Conservation (phyloP, 2,797 vertebrate genomes). For the Tachyglossus aculeatus region DNA sequence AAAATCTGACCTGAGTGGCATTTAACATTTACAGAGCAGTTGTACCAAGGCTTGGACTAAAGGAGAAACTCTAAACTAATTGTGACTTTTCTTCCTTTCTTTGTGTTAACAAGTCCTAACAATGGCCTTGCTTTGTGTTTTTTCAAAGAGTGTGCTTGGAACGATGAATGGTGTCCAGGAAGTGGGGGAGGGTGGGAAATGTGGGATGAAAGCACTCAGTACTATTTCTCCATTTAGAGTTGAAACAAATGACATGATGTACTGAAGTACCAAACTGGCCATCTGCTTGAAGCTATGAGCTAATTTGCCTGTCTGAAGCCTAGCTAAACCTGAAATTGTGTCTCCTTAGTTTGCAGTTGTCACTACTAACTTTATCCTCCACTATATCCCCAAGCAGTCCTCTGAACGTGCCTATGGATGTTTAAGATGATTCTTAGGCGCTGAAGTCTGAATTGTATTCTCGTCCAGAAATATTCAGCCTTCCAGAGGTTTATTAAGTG, state of each 20-base stretch:
- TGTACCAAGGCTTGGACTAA: conserved; percentile 6
- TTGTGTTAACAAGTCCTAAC: conserved; percentile 48
- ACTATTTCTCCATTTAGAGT: not conserved
- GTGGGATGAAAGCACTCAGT: not conserved
- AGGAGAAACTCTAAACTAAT: conserved; percentile 36
- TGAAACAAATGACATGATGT: conserved; percentile 32
- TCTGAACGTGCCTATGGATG: too few species aligned
- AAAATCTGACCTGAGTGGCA: not conserved
- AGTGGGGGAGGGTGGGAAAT: not conserved
- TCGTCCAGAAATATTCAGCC: too few species aligned
- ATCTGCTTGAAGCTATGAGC: conserved; percentile 48
- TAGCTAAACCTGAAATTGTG: conserved; percentile 61
- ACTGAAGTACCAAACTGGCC: conserved; percentile 29
- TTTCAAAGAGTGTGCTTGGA: conserved; percentile 15
- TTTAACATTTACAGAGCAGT: conserved; percentile 6
- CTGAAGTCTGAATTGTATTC: too few species aligned
- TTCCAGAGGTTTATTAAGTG: too few species aligned
- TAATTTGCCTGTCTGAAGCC: conserved; percentile 33
- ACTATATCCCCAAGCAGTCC: too few species aligned
- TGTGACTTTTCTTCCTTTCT: conserved; percentile 56
- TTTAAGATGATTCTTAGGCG: too few species aligned
- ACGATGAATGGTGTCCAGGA: not conserved
- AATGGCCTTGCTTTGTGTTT: conserved; percentile 34
- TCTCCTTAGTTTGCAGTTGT: conserved; percentile 48
- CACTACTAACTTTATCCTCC: too few species aligned